Percentiles rank a stretch among this genome's conserved stretches.
phyloP scores from a whole-genome alignment of 2,797 vertebrate genomes.

The Vespertilio murinus region DNA sequence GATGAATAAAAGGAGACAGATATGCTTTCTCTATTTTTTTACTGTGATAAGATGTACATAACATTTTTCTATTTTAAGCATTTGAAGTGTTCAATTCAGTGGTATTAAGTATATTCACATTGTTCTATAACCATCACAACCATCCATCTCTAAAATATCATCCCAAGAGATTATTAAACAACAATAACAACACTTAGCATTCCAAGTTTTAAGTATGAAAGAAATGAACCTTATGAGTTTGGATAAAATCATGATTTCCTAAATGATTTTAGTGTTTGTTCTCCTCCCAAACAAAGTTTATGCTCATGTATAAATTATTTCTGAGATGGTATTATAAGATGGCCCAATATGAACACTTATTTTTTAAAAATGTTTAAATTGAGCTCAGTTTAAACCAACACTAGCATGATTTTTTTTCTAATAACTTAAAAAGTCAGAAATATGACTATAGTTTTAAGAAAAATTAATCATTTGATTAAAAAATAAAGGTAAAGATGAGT shows the following conservation, averaged over 20 bases:
- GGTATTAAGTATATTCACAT: background rate
- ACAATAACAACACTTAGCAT: background rate
- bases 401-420: background rate
- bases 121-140: background rate
- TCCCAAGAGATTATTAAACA: background rate
- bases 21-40: background rate
- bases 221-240: background rate
- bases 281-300: background rate
- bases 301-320: background rate
- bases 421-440: background rate
- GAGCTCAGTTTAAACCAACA: background rate
- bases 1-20: background rate
- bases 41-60: background rate
- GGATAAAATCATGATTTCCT: background rate
- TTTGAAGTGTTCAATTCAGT: background rate
- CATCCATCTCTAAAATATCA: background rate
- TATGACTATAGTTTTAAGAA: background rate
- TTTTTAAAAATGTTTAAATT: background rate
- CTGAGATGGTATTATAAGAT: background rate
- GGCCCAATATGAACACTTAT: background rate
- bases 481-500: background rate
- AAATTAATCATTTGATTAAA: background rate
- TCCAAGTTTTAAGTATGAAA: background rate
- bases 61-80: background rate
- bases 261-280: background rate